Evolutionary conservation across 2,797 vertebrate genomes (phyloP).

Genomic region (Dromococcyx pavoninus): DNA sequence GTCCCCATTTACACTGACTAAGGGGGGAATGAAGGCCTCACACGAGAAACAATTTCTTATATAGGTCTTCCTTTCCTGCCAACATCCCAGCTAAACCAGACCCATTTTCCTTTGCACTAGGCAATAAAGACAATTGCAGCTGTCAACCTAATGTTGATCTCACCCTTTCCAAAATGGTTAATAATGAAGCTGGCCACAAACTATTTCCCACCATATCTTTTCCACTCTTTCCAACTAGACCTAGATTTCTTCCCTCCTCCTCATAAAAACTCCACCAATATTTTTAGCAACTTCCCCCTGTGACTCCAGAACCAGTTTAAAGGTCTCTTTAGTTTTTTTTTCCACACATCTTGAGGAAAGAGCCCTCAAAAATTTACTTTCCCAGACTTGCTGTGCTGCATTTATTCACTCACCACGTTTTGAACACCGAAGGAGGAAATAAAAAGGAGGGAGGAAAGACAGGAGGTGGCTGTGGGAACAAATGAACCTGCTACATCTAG

Average conservation of each 20-base stretch:
- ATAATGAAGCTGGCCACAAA: neutral
- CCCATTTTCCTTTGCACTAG: neutral
- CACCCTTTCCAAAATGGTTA: neutral
- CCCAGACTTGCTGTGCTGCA: neutral
- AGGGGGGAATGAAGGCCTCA: neutral
- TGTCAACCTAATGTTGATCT: neutral
- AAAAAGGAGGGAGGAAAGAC: neutral
- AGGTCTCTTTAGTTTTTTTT: neutral
- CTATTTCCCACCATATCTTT: neutral
- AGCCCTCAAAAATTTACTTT: neutral
- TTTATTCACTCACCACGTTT: neutral
- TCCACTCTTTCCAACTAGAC: neutral
- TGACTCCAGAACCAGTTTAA: neutral
- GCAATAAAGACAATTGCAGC: neutral
- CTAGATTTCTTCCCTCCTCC: neutral
- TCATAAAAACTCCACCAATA: neutral
- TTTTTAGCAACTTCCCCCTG: neutral
- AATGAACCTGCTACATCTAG: neutral
- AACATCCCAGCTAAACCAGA: neutral
- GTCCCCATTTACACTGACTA: neutral
- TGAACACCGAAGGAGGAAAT: neutral
- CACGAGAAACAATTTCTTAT: neutral
- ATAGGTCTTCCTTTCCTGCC: neutral
- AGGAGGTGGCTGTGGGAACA: neutral
- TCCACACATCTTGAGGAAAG: neutral